Evolutionary conservation across 2,888 invertebrate species (phyloP).

Genomic region (Hydraecia micacea): DNA sequence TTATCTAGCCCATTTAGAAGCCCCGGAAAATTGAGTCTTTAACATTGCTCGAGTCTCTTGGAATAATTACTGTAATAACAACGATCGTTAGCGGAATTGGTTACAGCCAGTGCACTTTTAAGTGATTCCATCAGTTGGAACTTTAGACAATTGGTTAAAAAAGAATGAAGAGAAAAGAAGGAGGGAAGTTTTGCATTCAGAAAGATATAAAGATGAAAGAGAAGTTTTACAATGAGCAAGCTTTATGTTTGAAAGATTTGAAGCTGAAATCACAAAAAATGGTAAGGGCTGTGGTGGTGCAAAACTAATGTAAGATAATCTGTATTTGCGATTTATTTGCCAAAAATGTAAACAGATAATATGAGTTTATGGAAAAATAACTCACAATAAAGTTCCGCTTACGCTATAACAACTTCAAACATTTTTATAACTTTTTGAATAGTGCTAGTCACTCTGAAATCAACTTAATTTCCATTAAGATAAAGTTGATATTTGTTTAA

Average conservation of each 20-base stretch:
- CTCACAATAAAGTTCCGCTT: too few relatives aligned
- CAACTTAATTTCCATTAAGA: too few relatives aligned
- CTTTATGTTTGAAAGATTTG: background rate
- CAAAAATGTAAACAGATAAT: too few relatives aligned
- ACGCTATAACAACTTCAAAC: too few relatives aligned
- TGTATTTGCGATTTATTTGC: too few relatives aligned
- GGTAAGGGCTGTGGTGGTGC: too few relatives aligned
- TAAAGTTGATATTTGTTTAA: too few relatives aligned
- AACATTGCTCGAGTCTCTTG: constrained; percentile 1
- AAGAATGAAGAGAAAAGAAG: background rate
- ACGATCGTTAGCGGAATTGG: constrained; percentile 33
- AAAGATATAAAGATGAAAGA: background rate
- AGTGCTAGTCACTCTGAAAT: too few relatives aligned
- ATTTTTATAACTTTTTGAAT: too few relatives aligned
- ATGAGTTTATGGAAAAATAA: too few relatives aligned
- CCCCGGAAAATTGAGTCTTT: constrained; percentile 28
- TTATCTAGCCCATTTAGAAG: constrained; percentile 33
- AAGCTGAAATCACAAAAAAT: background rate
- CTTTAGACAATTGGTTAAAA: constrained; percentile 24
- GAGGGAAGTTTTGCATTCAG: constrained; percentile 1
- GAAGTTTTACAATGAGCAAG: background rate
- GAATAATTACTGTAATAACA: constrained; percentile 48
- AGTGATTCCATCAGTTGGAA: constrained; percentile 11
- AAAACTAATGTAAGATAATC: background rate
- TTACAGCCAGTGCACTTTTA: constrained; percentile 47